Evolutionary conservation across 2,888 invertebrate genomes (phyloP).

Genomic region (Clanis bilineata): DNA sequence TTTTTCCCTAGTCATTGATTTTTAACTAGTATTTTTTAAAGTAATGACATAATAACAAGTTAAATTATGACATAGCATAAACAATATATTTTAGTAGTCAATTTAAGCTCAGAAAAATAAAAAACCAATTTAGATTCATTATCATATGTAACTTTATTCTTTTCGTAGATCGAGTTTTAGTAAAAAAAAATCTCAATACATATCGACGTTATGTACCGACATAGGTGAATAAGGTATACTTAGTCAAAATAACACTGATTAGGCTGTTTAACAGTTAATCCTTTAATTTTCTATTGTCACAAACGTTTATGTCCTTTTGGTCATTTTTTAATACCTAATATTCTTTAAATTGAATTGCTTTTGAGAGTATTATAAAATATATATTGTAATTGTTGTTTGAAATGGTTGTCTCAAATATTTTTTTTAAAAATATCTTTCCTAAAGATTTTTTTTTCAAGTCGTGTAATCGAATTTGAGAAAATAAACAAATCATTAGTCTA

Average conservation of each 20-base stretch:
- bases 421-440: conserved; percentile 8
- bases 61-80: too few species aligned
- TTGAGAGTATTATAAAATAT: conserved; percentile 10
- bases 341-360: conserved; percentile 3
- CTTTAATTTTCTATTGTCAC: conserved; percentile 9
- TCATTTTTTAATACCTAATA: conserved; percentile 28
- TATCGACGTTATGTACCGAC: conserved; percentile 79
- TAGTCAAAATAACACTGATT: conserved; percentile 73
- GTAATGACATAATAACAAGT: too few species aligned
- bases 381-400: conserved; percentile 30
- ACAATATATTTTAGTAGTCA: too few species aligned
- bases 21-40: too few species aligned
- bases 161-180: too few species aligned
- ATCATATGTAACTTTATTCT: too few species aligned
- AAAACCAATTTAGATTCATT: too few species aligned
- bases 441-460: conserved; percentile 8
- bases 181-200: conserved; percentile 74
- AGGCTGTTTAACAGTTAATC: conserved; percentile 73
- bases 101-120: too few species aligned
- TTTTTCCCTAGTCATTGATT: too few species aligned
- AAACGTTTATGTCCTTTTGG: conserved; percentile 7
- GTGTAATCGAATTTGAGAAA: too few species aligned
- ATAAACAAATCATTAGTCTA: too few species aligned
- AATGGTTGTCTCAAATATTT: conserved; percentile 32
- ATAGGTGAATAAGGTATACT: conserved; percentile 59